These are phyloP conservation scores for Drosophila pseudotalamancana DNA, from an alignment of 2,888 invertebrate genomes.

Conservation along the genomic window DNA sequence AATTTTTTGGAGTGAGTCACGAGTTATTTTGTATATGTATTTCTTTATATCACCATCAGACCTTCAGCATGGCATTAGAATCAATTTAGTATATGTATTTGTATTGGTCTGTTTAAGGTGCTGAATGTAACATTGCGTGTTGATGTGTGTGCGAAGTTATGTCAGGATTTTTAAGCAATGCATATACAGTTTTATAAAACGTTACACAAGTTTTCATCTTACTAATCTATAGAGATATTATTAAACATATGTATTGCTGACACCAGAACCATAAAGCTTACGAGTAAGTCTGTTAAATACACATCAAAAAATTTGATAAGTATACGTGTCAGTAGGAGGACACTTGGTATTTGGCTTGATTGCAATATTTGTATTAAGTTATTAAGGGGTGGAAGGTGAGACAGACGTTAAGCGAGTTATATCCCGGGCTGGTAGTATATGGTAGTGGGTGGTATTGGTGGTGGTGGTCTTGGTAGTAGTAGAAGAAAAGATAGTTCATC, in stretches of 20 bases:
- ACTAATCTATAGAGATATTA: conserved; percentile 42
- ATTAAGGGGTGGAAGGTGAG: conserved; percentile 32
- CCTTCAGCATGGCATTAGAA: conserved; percentile 56
- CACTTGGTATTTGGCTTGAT: conserved; percentile 1
- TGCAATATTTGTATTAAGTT: conserved; percentile 18
- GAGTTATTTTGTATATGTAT: conserved; percentile 29
- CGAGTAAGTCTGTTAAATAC: conserved; percentile 66
- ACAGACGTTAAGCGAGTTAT: conserved; percentile 57
- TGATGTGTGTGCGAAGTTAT: conserved; percentile 9
- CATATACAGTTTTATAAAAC: conserved; percentile 70
- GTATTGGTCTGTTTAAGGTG: conserved; percentile 11
- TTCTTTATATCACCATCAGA: conserved; percentile 30
- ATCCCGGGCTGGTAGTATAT: conserved; percentile 33
- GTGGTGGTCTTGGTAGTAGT: conserved; percentile 31
- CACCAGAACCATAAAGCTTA: conserved; percentile 74
- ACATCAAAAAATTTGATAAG: conserved; percentile 30
- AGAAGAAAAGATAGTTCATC: conserved; percentile 45
- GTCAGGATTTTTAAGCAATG: conserved; percentile 57
- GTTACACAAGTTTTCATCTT: conserved; percentile 64
- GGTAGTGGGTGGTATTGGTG: conserved; percentile 22
- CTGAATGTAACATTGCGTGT: conserved; percentile 5
- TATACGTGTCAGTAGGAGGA: conserved; percentile 29
- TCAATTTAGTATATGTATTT: conserved; percentile 56
- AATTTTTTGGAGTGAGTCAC: conserved; percentile 38
- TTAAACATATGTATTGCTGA: conserved; percentile 56